phyloP scores from a whole-genome alignment of 2,797 vertebrate genomes.

The Notolepis coatsorum region DNA sequence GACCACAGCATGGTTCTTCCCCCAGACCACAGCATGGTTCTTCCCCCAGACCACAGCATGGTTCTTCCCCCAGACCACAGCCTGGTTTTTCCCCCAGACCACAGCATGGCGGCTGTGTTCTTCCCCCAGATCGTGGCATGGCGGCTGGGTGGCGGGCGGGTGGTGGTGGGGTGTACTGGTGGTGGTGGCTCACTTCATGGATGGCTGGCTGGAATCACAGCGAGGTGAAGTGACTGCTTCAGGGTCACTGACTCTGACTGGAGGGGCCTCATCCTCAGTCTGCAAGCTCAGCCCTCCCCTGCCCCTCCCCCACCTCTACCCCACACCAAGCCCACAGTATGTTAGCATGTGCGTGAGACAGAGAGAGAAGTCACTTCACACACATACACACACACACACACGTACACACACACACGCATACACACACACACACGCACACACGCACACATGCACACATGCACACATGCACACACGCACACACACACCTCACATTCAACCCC shows the following conservation, averaged over 20 bases:
- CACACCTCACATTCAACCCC: neutral
- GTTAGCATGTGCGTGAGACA: neutral
- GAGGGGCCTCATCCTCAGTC: conserved; percentile 69
- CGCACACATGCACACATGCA: conserved; percentile 2
- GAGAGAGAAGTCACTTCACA: too few relatives aligned
- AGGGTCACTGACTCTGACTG: conserved; percentile 78
- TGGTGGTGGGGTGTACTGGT: conserved; percentile 15
- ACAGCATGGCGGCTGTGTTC: too few relatives aligned
- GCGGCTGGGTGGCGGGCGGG: conserved; percentile 43
- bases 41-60: too few relatives aligned
- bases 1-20: too few relatives aligned
- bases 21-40: too few relatives aligned
- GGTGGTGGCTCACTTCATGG: conserved; percentile 75
- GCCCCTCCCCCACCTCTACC: conserved; percentile 45
- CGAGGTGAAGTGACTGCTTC: conserved; percentile 76
- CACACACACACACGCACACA: neutral
- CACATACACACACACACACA: too few relatives aligned
- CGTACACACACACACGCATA: too few relatives aligned
- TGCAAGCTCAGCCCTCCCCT: conserved; percentile 61
- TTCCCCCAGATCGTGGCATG: conserved; percentile 32
- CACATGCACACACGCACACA: neutral
- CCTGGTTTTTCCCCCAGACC: too few relatives aligned
- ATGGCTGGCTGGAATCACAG: conserved; percentile 80
- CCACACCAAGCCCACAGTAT: conserved; percentile 52
- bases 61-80: too few relatives aligned